These are phyloP conservation scores for Donacobius atricapilla DNA, from an alignment of 2,113 vertebrate genomes.

Conservation along the genomic window DNA sequence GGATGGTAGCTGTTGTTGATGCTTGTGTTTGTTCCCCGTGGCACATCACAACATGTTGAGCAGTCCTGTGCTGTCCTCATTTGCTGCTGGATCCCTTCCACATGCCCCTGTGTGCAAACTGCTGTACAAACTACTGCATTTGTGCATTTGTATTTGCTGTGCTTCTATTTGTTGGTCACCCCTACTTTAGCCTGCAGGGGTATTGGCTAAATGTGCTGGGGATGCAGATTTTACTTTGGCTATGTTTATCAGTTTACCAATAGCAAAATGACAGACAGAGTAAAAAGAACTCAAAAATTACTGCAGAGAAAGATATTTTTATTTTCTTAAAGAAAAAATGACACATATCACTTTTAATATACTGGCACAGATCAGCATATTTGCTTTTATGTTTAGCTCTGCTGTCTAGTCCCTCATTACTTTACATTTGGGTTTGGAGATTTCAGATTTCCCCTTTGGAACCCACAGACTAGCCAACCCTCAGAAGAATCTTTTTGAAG, in stretches of 20 bases:
- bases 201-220: background rate
- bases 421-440: background rate
- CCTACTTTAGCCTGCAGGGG: background rate
- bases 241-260: background rate
- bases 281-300: background rate
- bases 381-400: background rate
- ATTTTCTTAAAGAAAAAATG: background rate
- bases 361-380: background rate
- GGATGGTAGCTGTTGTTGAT: background rate
- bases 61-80: background rate
- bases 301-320: background rate
- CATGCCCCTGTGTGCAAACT: background rate
- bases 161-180: background rate
- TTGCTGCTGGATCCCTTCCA: background rate
- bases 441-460: background rate
- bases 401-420: background rate
- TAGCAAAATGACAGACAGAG: background rate
- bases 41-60: background rate
- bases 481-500: background rate
- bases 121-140: background rate
- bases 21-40: background rate
- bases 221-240: background rate
- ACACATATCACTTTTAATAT: background rate
- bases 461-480: background rate
- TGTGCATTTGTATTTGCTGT: background rate